Percentiles rank a stretch among this genome's conserved stretches.
Evolutionary conservation across 1,140 invertebrate genomes (phyloP).

Genomic region (Brachionus calyciflorus): DNA sequence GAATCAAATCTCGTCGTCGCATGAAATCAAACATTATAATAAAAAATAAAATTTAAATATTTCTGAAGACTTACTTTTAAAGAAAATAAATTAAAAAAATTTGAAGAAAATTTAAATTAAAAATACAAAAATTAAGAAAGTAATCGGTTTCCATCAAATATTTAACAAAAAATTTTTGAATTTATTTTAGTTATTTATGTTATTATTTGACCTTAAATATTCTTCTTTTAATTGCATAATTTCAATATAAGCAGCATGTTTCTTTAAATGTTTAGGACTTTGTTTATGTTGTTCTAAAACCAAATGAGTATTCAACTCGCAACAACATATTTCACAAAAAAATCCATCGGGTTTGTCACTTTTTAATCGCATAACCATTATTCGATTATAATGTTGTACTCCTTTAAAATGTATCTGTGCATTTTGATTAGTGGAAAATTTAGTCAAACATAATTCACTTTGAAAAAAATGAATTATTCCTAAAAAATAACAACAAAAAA

Average conservation of each 20-base stretch:
- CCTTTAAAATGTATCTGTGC: slow-evolving; percentile 23
- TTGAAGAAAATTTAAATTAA: no score
- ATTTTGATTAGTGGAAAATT: slow-evolving; percentile 21
- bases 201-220: background rate
- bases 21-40: no score
- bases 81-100: no score
- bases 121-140: no score
- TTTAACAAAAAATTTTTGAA: background rate
- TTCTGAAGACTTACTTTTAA: no score
- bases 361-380: slow-evolving; percentile 8
- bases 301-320: slow-evolving; percentile 35
- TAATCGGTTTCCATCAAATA: no score
- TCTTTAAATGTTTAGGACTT: slow-evolving; percentile 42
- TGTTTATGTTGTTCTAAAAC: slow-evolving; percentile 4
- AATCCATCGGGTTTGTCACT: background rate
- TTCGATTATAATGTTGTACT: slow-evolving; percentile 27
- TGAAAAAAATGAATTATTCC: background rate
- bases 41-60: no score
- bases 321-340: slow-evolving; percentile 44
- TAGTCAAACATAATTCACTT: slow-evolving; percentile 42
- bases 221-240: slow-evolving; percentile 37
- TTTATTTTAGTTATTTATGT: background rate
- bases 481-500: background rate
- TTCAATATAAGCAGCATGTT: slow-evolving; percentile 25
- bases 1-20: no score